Base-by-base conservation (phyloP, 2,888 invertebrate species). In the Stictocephala bisonia region DNA sequence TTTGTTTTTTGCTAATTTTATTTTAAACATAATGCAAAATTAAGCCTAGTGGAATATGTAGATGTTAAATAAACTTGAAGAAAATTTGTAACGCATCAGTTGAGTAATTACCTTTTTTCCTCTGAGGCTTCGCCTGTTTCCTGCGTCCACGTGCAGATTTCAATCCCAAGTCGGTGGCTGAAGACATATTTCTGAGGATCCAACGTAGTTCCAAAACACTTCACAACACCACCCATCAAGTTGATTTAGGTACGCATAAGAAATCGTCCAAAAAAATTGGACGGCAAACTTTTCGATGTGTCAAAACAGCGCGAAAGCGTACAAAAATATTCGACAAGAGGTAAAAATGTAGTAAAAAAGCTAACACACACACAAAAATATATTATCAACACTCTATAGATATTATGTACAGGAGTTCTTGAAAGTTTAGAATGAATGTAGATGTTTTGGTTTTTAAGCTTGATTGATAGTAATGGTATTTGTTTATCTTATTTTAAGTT, bases 101-200 rank as follows among this genome's bases (percentile, higher is more conserved):
- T n/a, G n/a, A n/a, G 48, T 20, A 75, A 83, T 84, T 84, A 88
- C 89, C 88, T 86, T 86, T 86, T 84, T 88, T 88, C 81, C 88
- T 84, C 80, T 87, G 86, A 67, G 89, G 89, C 83, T 88, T 88
- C 53, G 87, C 86, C 82, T 89, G 88, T 83, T 89, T 89, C 82
- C 89, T 83, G 74, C 86, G 83, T 76, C 86, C 85, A 78, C 85
- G 82, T 29, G 74, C 77, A 20, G 76, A 31, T 27, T n/a, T 35
- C 40, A 29, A 9, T 18, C 22, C 22, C n/a, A 60, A 35, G 22
- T 35, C 60, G 35, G 22, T 22, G 18, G 22, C 11, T 9, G 60
- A 35, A n/a, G 60, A 60, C 60, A 35, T 60, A 22, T 31, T n/a
- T n/a, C n/a, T n/a, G n/a, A 60, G 4, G 3, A 29, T 29, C 60